Evolutionary conservation across 2,888 invertebrate genomes (phyloP).

Genomic region (Ennomos erosarius): DNA sequence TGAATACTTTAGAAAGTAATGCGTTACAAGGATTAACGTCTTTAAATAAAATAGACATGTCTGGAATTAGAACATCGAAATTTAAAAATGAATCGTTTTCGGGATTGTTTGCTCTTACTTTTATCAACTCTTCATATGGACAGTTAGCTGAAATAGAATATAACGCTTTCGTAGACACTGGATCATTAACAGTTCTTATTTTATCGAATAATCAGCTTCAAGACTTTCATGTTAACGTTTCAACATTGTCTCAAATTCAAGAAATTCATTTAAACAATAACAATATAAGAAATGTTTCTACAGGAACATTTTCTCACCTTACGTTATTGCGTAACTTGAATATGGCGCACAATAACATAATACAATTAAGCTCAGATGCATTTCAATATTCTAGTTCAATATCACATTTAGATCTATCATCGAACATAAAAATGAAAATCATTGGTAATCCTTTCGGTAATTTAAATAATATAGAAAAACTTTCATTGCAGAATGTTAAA

Average conservation of each 20-base stretch:
- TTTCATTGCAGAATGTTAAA: conserved; percentile 33
- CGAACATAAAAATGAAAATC: conserved; percentile 30
- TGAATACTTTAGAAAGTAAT: conserved; percentile 24
- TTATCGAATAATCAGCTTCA: conserved; percentile 39
- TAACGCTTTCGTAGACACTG: conserved; percentile 33
- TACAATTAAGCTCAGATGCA: conserved; percentile 25
- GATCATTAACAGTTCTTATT: conserved; percentile 33
- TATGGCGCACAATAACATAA: conserved; percentile 37
- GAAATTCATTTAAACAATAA: conserved; percentile 40
- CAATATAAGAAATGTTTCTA: conserved; percentile 28
- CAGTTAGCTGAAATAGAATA: conserved; percentile 32
- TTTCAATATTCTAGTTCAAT: conserved; percentile 25
- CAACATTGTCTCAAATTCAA: conserved; percentile 30
- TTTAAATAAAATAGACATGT: conserved; percentile 29
- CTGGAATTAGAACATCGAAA: conserved; percentile 18
- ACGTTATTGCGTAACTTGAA: conserved; percentile 30
- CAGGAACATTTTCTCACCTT: conserved; percentile 33
- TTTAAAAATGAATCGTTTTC: conserved; percentile 36
- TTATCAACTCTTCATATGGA: conserved; percentile 36
- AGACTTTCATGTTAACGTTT: conserved; percentile 35
- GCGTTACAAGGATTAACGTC: conserved; percentile 26
- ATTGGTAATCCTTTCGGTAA: conserved; percentile 35
- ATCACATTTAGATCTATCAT: conserved; percentile 36
- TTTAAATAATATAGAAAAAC: conserved; percentile 27
- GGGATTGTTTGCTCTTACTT: conserved; percentile 20